Evolutionary conservation across 2,797 vertebrate genomes (phyloP), one percentile per base, ranked within the genome.

Genomic region (Artibeus jamaicensis): DNA sequence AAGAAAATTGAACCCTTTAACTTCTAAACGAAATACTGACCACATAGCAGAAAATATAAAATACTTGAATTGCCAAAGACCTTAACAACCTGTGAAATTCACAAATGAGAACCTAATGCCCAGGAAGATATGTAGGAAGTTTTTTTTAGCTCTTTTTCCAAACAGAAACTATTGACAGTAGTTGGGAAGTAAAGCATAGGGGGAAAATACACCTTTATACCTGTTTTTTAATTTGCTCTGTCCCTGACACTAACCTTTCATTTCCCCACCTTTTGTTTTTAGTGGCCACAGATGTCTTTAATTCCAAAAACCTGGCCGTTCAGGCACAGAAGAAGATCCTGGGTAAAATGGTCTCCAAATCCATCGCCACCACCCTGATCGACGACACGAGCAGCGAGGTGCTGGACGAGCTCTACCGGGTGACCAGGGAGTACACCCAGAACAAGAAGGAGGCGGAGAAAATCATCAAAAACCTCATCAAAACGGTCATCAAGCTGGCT

Each of bases 201-300:
- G 34, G 62, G 46, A 57, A 86, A 50, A 7, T 42, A 42, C 1
- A 55, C 39, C 11, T 26, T 76, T 39, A 24, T 62, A 21, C 19
- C 55, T 83, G 53, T 26, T 70, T 86, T 59, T 78, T 48, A 53
- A 62, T 83, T 89, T 59, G 32, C 70, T 73, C 14, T 29, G 42
- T 68, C 19, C 3, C 32, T 79, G 21, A 39, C 71, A 93, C 70
- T 93, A 32, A 92, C 48, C 19, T 44, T 32, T 96, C 55, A 81
- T 78, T 46, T 65, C 3, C 37, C 8, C 8, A 14, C 8, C 3
- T 14, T 59, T 68, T 83, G 46, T 10, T 94, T 89, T 29, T n/a
- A 99, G 99, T 99, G 98, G 98, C 99, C 94, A 99, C 98, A 96
- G 99, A 99, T 98, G 98, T 99, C 97, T 99, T 99, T 97, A 99